Base-by-base conservation (phyloP, 2,113 vertebrate genomes). In the Melanerpes formicivorus region DNA sequence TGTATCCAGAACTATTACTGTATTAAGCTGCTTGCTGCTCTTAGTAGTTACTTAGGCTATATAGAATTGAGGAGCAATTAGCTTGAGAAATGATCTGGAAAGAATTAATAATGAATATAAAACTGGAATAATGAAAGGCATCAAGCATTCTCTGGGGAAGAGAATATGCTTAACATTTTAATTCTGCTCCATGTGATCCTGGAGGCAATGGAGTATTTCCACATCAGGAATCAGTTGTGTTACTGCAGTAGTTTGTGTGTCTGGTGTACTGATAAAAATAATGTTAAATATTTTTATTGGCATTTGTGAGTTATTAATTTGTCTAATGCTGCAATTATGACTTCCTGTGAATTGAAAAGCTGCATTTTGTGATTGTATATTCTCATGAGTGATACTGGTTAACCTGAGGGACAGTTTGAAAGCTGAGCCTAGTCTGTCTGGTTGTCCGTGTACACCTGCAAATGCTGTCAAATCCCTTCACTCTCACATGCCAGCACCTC, bases 1-100 rank as follows among this genome's bases (percentile, higher is more conserved):
- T 9, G 22, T 58, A 69, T 26, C 72, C 44, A 52, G 46, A 60
- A 7, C 58, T 48, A 11, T 27, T 23, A 22, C 70, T 76, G 50
- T 25, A 8, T 29, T 37, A 37, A 50, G 63, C 44, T 65, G 30
- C 84, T 75, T 73, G 2, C 34, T 32, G 56, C 73, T 77, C 72
- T 30, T 30, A 42, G 84, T 55, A 58, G 67, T 14, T 18, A 12
- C 56, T 26, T 5, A 54, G 59, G 54, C 71, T 82, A 1, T n/a
- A 25, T 27, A 74, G 64, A 79, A 42, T 6, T 11, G n/a, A 54
- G 88, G 55, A 77, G 84, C 75, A 85, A 42, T 87, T 80, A 92
- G 69, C 89, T 56, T 30, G 42, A 83, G 93, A 92, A 92, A 91
- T 80, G 25, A 18, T 62, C 65, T 80, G 93, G 37, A 65, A 92